Evolutionary conservation across 2,797 vertebrate genomes (phyloP), one percentile per base, ranked within the genome.

Genomic region (Fistularia commersonii): DNA sequence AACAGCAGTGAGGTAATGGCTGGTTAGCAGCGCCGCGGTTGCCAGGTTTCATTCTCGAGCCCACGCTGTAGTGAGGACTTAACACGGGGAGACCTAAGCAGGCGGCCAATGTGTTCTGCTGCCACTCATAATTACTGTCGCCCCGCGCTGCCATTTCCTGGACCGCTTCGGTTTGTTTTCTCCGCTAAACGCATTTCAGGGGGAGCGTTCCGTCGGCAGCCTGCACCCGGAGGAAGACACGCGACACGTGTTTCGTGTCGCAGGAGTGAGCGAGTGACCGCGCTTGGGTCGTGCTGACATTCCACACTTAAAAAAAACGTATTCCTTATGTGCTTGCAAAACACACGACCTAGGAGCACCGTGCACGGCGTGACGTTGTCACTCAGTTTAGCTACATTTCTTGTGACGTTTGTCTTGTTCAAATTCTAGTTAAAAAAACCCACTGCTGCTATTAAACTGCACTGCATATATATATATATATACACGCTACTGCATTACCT

Each of bases 121-220:
- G 87, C 68, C 82, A 75, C 78, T 87, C 81, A 66, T 71, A 61
- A 82, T 89, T 76, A 85, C 52, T 7, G 54, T 81, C 64, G 51
- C 72, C 58, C 50, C 55, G 6, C 42, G 23, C 65, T 56, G 51
- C 71, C 11, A 46, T 78, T 81, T 82, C 74, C 74, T 77, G 61
- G 55, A 64, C 54, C 61, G 46, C 69, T 67, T 69, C 11, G 8
- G 36, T 68, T 65, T 69, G 64, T 76, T 82, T 76, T 74, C 63
- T 51, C 14, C 46, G 45, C 61, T 77, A 49, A 76, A 84, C 61
- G 58, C 48, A 49, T 80, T 84, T 71, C 66, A 72, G 66, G 57
- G 40, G 38, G 41, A 54, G 36, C 35, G 54, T 80, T 79, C 70
- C 74, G 41, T 83, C 78, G 80, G 52, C 32, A 8, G 54, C 13